A percentile compares a stretch with the other conserved stretches of the same genome.
These are phyloP conservation scores for Noturus placidus DNA, from an alignment of 2,113 vertebrate genomes.

Conservation along the genomic window DNA sequence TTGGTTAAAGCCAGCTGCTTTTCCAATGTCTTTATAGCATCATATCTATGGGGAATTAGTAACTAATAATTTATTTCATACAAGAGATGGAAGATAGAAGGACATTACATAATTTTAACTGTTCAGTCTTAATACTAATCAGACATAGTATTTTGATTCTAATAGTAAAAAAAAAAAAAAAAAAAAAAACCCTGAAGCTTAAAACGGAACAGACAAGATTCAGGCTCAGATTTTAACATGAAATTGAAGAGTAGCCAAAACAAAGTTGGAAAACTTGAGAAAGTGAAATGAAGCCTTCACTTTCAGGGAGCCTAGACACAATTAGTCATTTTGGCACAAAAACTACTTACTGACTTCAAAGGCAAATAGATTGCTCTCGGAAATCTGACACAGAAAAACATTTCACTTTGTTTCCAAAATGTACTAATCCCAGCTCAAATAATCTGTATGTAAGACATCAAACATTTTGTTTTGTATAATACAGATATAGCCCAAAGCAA, in stretches of 20 bases:
- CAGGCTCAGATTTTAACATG: neutral
- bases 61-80: neutral
- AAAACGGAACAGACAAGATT: neutral
- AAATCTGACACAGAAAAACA: conserved; percentile 57
- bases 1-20: neutral
- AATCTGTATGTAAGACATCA: conserved; percentile 59
- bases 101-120: neutral
- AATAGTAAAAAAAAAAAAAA: neutral
- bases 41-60: neutral
- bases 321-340: conserved; percentile 54
- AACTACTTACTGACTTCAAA: conserved; percentile 68
- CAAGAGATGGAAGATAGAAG: neutral
- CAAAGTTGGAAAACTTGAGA: conserved; percentile 35
- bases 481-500: conserved; percentile 48
- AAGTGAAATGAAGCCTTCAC: conserved; percentile 32
- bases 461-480: conserved; percentile 47
- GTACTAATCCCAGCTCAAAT: conserved; percentile 55
- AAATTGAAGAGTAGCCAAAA: conserved; percentile 24
- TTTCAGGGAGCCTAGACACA: conserved; percentile 28
- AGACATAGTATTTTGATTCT: neutral
- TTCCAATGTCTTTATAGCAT: neutral
- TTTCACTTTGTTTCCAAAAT: conserved; percentile 54
- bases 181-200: neutral
- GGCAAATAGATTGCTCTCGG: conserved; percentile 59
- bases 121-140: neutral